A percentile compares a stretch with the other conserved stretches of the same genome.
Evolutionary conservation across 2,113 vertebrate genomes (phyloP).

Genomic region (Helogale parvula): DNA sequence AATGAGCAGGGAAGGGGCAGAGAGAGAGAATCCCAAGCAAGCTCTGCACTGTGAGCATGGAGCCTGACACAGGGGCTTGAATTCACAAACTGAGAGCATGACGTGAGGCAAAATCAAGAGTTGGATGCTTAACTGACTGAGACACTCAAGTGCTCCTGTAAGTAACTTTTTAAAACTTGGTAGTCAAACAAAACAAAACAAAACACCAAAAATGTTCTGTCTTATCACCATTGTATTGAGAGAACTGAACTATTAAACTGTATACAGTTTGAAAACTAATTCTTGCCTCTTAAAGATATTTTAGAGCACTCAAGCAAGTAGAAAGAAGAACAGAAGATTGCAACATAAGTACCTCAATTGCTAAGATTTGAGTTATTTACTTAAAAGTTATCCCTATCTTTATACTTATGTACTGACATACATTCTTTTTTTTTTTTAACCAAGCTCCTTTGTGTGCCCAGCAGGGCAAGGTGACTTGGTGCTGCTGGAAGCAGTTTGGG

Average conservation of each 20-base stretch:
- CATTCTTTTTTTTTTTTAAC: neutral
- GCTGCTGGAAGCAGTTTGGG: neutral
- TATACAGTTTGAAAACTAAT: neutral
- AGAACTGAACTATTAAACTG: neutral
- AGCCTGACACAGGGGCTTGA: no score
- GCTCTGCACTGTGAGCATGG: no score
- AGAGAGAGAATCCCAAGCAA: no score
- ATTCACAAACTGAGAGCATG: no score
- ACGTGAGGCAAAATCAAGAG: no score
- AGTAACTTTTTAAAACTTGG: conserved; percentile 2
- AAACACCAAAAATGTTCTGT: no score
- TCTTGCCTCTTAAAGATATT: neutral
- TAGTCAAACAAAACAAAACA: neutral
- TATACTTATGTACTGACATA: neutral
- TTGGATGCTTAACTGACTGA: no score
- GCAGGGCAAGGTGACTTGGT: neutral
- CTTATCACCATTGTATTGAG: neutral
- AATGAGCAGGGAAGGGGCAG: no score
- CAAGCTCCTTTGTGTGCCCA: neutral
- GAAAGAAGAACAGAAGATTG: neutral
- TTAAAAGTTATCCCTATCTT: neutral
- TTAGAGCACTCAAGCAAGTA: neutral
- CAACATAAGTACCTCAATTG: neutral
- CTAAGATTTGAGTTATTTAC: neutral
- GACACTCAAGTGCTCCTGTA: neutral